Percentiles rank a stretch among this genome's conserved stretches.
phyloP scores from a whole-genome alignment of 2,888 invertebrate species.

The Quadriops clusia region DNA sequence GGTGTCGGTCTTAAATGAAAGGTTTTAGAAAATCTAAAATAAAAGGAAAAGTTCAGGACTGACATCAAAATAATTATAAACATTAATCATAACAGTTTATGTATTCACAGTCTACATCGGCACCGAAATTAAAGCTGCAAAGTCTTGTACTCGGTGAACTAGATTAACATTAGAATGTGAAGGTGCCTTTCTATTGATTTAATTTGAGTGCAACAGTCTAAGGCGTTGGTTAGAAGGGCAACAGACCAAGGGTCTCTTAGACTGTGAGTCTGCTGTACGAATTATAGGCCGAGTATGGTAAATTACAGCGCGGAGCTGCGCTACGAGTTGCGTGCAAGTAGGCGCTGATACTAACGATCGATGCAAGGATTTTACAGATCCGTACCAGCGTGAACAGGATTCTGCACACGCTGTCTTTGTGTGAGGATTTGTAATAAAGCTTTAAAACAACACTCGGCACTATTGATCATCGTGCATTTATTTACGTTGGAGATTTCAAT shows the following conservation, averaged over 20 bases:
- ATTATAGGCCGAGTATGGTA: slow-evolving; percentile 13
- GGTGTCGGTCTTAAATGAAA: too few relatives aligned
- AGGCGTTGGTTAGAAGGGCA: slow-evolving; percentile 4
- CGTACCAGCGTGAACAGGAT: neutral
- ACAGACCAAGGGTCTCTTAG: slow-evolving; percentile 12
- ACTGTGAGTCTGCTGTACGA: slow-evolving; percentile 16
- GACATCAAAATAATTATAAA: slow-evolving; percentile 15
- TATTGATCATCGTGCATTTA: too few relatives aligned
- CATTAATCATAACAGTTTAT: slow-evolving; percentile 16
- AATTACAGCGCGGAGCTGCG: slow-evolving; percentile 22
- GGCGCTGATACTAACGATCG: slow-evolving; percentile 20
- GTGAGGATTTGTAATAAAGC: too few relatives aligned
- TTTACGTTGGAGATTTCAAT: too few relatives aligned
- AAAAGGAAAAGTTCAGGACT: slow-evolving; percentile 5
- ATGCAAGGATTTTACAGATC: too few relatives aligned
- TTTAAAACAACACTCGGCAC: too few relatives aligned
- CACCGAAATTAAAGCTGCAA: slow-evolving; percentile 13
- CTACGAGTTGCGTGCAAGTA: slow-evolving; percentile 21
- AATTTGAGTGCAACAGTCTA: slow-evolving; percentile 12
- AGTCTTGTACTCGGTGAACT: slow-evolving; percentile 17
- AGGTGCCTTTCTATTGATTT: slow-evolving; percentile 21
- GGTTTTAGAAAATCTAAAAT: too few relatives aligned
- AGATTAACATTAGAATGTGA: slow-evolving; percentile 23
- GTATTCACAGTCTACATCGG: slow-evolving; percentile 17
- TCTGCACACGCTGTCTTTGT: slow-evolving; percentile 5